Evolutionary conservation across 1,140 invertebrate species (phyloP).

Genomic region (Lordiphosa collinella): DNA sequence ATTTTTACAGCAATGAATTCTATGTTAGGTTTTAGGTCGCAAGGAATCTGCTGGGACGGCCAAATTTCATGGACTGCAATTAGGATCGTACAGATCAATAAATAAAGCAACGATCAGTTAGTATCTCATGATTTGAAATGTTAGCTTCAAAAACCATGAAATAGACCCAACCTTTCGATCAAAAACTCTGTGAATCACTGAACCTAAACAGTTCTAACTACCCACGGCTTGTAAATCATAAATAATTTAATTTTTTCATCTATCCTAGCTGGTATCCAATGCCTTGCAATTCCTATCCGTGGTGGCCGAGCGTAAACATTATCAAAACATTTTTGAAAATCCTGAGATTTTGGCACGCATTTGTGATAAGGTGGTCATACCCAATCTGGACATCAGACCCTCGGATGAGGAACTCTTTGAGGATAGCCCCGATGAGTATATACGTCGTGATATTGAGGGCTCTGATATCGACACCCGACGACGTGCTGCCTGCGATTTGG

Average conservation of each 20-base stretch:
- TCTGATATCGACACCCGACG: slow-evolving; percentile 98
- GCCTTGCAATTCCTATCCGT: slow-evolving; percentile 96
- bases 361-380: slow-evolving; percentile 98
- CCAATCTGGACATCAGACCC: slow-evolving; percentile 97
- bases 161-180: no score
- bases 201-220: no score
- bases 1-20: no score
- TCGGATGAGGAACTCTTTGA: slow-evolving; percentile 98
- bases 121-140: no score
- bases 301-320: slow-evolving; percentile 93
- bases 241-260: neutral
- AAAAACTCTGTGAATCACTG: no score
- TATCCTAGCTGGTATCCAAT: slow-evolving; percentile 92
- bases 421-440: slow-evolving; percentile 99
- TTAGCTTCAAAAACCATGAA: no score
- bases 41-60: no score
- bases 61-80: no score
- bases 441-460: slow-evolving; percentile 97
- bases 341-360: slow-evolving; percentile 92
- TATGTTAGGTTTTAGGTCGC: no score
- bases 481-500: slow-evolving; percentile 96
- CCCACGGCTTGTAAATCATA: no score
- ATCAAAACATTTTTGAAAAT: slow-evolving; percentile 94
- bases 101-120: no score
- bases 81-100: no score